Evolutionary conservation across 2,797 vertebrate species (phyloP), one percentile per base, ranked within the genome.

Genomic region (Myripristis jacobus): DNA sequence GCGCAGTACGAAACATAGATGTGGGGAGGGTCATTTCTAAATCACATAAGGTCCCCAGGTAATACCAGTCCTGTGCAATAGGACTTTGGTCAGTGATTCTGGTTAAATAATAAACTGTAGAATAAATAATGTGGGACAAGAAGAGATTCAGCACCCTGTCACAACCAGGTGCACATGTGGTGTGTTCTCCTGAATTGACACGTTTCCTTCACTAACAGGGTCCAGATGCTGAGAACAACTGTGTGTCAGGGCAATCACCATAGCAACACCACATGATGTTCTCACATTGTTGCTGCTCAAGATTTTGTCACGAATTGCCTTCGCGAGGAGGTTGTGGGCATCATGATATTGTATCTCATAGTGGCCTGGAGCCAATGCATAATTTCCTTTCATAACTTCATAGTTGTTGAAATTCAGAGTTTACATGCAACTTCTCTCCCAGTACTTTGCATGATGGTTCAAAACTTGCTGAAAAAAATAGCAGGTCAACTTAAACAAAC

Each of bases 351-450:
- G 38, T 41, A 41, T 3, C 4, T 41, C 5, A 41, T 16, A 41
- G 1, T 41, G 13, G 38, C 38, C 38, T 41, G 38, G 13, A 41
- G 13, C 38, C 38, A 12, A 21, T 75, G 75, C 65, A 50, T 27
- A 71, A 87, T 77, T 63, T 62, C 50, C 38, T 51, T 76, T 78
- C 69, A 67, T 61, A 80, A 82, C 61, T 77, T 70, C 50, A 66
- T 66, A 80, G 79, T 25, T 73, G 72, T 81, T 77, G 70, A 77
- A 71, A 85, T 86, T 86, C 65, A 63, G 51, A 65, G 47, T 73
- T 83, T 81, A 73, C 60, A 82, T 84, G 51, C 41, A 74, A 79
- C 67, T 82, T 87, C 80, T 75, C 54, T 69, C 80, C 48, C 71
- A 77, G 77, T 57, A 73, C 67, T 41, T 50, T 54, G 63, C 69